Evolutionary conservation across 2,797 vertebrate species (phyloP), one percentile per base, ranked within the genome.

Genomic region (Choloepus didactylus): DNA sequence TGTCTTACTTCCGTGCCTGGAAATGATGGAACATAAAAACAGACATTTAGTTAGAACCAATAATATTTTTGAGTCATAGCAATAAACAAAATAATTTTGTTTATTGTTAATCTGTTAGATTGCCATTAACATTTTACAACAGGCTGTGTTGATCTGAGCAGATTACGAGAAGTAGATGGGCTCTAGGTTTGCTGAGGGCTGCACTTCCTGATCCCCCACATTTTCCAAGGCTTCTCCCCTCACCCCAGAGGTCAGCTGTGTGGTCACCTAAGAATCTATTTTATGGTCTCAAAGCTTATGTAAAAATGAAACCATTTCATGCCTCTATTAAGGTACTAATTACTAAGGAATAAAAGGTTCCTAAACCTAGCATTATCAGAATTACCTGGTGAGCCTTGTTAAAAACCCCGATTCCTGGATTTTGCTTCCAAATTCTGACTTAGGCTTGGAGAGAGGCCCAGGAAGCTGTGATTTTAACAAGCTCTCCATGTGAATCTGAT

Each of bases 1-100:
- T 64, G 51, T 94, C 92, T 87, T 89, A 87, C 85, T 97, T 96
- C 92, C 49, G 76, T 93, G 93, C 97, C 98, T 98, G 95, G 96
- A 96, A 98, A 98, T 96, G 95, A 98, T 29, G 83, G 96, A 97
- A 97, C 75, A 96, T 64, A 97, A 97, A 97, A 97, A 93, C 77
- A 97, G 93, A 96, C 81, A 73, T 94, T 97, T 94, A 94, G 93
- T 97, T 97, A 97, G 72, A 85, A 93, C 38, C 44, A 69, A 89
- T 35, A 96, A 90, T 54, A 59, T 95, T 79, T 97, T 95, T 94
- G 77, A 97, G 93, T 87, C 96, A 92, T 59, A 67, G 69, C 91
- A 92, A 91, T 92, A 97, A 97, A 96, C 19, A 97, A 95, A 98
- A 97, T 83, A 90, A 97, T 80, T 80, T 89, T 98, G 95, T 86